These are phyloP conservation scores for Apis dorsata DNA, from an alignment of 1,140 invertebrate genomes.

Conservation along the genomic window DNA sequence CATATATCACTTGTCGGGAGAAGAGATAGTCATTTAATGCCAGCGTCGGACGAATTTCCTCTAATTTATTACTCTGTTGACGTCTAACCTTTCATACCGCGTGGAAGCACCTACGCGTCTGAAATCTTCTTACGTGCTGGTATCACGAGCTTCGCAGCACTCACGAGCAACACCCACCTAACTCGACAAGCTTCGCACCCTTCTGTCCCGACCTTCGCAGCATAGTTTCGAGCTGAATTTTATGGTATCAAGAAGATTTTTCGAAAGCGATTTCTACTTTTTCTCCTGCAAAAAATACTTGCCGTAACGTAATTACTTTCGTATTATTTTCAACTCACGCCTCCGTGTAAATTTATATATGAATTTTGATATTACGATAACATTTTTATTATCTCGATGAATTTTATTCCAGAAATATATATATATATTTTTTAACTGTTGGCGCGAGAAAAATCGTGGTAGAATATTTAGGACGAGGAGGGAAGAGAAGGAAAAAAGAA, in stretches of 20 bases:
- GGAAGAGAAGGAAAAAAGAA: background rate
- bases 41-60: conserved; percentile 42
- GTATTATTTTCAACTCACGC: too few species aligned
- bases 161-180: background rate
- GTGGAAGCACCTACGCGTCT: conserved; percentile 40
- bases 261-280: too few species aligned
- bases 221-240: conserved; percentile 27
- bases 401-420: too few species aligned
- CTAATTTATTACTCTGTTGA: conserved; percentile 55
- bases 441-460: background rate
- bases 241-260: conserved; percentile 4
- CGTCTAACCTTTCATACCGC: conserved; percentile 42
- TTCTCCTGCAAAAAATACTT: too few species aligned
- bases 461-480: background rate
- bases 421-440: too few species aligned
- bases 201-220: background rate
- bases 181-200: conserved; percentile 21
- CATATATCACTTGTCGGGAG: conserved; percentile 15
- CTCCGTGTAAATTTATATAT: too few species aligned
- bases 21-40: conserved; percentile 27
- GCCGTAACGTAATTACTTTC: too few species aligned
- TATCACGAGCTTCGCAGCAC: conserved; percentile 40
- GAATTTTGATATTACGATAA: background rate
- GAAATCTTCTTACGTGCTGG: conserved; percentile 51
- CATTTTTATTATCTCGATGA: too few species aligned